phyloP scores from a whole-genome alignment of 2,888 invertebrate genomes.

The Onchidella celtica region DNA sequence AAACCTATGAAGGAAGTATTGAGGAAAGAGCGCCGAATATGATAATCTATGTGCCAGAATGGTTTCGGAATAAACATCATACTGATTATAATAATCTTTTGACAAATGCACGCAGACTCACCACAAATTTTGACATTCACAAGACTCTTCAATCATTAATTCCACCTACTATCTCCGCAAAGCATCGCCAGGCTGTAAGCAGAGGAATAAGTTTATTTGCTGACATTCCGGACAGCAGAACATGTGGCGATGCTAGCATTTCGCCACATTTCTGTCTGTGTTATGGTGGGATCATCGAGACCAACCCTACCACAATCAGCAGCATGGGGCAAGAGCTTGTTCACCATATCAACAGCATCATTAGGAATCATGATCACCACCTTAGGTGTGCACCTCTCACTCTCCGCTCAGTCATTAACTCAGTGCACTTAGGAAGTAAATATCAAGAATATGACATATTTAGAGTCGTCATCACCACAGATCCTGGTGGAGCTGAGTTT shows the following conservation, averaged over 20 bases:
- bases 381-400: not conserved
- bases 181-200: not conserved
- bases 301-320: not conserved
- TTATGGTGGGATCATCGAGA: not conserved
- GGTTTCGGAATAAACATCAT: slow-evolving; percentile 85
- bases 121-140: slow-evolving; percentile 91
- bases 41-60: slow-evolving; percentile 86
- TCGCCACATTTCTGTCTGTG: slow-evolving; percentile 83
- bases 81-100: slow-evolving; percentile 85
- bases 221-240: slow-evolving; percentile 86
- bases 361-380: not conserved
- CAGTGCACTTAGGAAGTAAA: not conserved
- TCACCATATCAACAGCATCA: not conserved
- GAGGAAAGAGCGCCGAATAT: slow-evolving; percentile 93
- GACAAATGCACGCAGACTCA: slow-evolving; percentile 85
- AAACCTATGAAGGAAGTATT: slow-evolving; percentile 87
- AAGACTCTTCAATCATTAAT: too few relatives aligned
- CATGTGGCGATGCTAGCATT: slow-evolving; percentile 88
- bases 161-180: slow-evolving; percentile 84
- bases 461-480: slow-evolving; percentile 7
- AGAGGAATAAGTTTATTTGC: slow-evolving; percentile 85
- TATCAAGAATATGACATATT: not conserved
- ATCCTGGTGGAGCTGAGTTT: slow-evolving; percentile 24
- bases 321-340: not conserved
- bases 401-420: not conserved